phyloP scores from a whole-genome alignment of 2,113 vertebrate species.

The Aythya baeri region DNA sequence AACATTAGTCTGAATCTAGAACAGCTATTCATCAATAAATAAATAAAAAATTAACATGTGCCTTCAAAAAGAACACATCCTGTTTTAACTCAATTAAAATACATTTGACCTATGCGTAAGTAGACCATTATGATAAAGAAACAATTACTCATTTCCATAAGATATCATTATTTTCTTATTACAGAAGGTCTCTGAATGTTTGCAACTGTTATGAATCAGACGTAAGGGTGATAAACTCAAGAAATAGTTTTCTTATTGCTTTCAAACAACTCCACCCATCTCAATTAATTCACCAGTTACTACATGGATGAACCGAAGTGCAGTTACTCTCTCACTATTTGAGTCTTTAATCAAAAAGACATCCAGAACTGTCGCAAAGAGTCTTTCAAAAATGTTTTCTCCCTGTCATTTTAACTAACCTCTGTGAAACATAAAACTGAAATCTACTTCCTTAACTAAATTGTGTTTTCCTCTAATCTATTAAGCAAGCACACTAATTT shows the following conservation, averaged over 20 bases:
- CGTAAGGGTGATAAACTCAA: background rate
- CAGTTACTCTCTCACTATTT: background rate
- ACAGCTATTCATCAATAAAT: background rate
- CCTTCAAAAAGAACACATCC: background rate
- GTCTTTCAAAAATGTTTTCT: background rate
- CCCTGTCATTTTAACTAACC: background rate
- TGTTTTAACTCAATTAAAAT: constrained; percentile 4
- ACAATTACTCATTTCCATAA: background rate
- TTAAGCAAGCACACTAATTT: background rate
- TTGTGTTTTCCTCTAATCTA: background rate
- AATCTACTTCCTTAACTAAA: constrained; percentile 5
- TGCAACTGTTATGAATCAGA: constrained; percentile 1
- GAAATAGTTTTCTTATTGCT: background rate
- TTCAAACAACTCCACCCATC: constrained; percentile 28
- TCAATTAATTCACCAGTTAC: constrained; percentile 17
- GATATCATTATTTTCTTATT: background rate
- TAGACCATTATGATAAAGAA: background rate
- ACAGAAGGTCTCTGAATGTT: background rate
- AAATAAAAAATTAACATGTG: background rate
- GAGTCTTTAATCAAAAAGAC: background rate
- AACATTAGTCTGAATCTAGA: background rate
- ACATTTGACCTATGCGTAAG: background rate
- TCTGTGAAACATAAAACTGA: background rate
- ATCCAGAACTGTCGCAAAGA: background rate
- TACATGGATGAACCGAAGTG: background rate